phyloP scores from a whole-genome alignment of 2,797 vertebrate genomes.

The Astyanax mexicanus region DNA sequence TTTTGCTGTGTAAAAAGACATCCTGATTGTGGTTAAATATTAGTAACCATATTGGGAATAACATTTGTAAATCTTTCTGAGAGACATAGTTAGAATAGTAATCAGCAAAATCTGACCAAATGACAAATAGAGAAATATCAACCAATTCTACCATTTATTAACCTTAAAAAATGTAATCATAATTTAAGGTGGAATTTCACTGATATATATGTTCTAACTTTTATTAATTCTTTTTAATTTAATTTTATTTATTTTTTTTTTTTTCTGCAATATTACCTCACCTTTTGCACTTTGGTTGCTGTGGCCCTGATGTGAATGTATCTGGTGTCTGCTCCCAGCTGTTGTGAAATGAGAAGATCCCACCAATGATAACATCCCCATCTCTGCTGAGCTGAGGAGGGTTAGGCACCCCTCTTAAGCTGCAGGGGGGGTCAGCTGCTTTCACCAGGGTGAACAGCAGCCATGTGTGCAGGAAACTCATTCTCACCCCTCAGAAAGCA shows the following conservation, averaged over 20 bases:
- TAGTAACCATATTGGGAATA: too few relatives aligned
- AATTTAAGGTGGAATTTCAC: too few relatives aligned
- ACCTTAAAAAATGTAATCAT: too few relatives aligned
- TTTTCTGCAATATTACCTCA: slow-evolving; percentile 38
- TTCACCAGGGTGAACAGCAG: slow-evolving; percentile 53
- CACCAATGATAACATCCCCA: slow-evolving; percentile 63
- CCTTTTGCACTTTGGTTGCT: slow-evolving; percentile 59
- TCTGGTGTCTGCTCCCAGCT: slow-evolving; percentile 58
- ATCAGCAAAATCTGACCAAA: too few relatives aligned
- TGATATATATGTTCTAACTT: too few relatives aligned
- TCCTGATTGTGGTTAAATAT: too few relatives aligned
- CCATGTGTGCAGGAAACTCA: slow-evolving; percentile 56
- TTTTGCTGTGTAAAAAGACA: too few relatives aligned
- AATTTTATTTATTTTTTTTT: too few relatives aligned
- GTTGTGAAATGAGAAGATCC: slow-evolving; percentile 67
- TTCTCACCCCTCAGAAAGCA: slow-evolving; percentile 19
- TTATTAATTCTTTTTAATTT: not conserved
- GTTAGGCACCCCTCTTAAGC: slow-evolving; percentile 46
- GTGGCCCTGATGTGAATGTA: slow-evolving; percentile 56
- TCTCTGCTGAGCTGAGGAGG: slow-evolving; percentile 58
- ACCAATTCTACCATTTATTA: too few relatives aligned
- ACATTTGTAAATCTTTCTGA: too few relatives aligned
- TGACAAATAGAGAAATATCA: too few relatives aligned
- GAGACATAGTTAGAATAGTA: too few relatives aligned
- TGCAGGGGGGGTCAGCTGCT: slow-evolving; percentile 53